Evolutionary conservation across 2,113 vertebrate species (phyloP).

Genomic region (Erythrocercus mccallii): DNA sequence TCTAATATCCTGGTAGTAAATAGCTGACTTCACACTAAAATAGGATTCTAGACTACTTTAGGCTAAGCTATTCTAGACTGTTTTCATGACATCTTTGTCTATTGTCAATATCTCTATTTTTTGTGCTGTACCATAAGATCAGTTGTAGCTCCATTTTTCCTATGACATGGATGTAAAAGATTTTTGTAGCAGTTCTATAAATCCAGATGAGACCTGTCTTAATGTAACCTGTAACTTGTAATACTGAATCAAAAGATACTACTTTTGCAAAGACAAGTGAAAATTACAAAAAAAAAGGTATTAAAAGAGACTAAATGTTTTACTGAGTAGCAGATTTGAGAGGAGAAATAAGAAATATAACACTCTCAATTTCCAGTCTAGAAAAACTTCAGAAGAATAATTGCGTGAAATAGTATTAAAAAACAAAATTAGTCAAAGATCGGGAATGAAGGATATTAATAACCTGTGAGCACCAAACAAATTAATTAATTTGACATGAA

Average conservation of each 20-base stretch:
- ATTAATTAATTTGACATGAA: not conserved
- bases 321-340: not conserved
- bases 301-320: not conserved
- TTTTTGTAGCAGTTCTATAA: not conserved
- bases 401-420: not conserved
- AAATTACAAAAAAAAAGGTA: not conserved
- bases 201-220: not conserved
- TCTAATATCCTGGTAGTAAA: not conserved
- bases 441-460: not conserved
- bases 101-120: not conserved
- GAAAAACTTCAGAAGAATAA: not conserved
- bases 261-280: not conserved
- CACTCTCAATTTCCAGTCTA: not conserved
- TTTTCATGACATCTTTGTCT: not conserved
- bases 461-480: not conserved
- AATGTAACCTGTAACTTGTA: not conserved
- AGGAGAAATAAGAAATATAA: not conserved
- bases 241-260: not conserved
- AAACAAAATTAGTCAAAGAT: not conserved
- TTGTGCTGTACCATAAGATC: rapidly evolving
- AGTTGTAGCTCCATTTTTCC: not conserved
- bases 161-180: not conserved
- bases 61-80: not conserved
- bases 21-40: not conserved
- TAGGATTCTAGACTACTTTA: not conserved